Base-by-base conservation (phyloP, 2,888 invertebrate genomes). In the Hylaea fasciaria region DNA sequence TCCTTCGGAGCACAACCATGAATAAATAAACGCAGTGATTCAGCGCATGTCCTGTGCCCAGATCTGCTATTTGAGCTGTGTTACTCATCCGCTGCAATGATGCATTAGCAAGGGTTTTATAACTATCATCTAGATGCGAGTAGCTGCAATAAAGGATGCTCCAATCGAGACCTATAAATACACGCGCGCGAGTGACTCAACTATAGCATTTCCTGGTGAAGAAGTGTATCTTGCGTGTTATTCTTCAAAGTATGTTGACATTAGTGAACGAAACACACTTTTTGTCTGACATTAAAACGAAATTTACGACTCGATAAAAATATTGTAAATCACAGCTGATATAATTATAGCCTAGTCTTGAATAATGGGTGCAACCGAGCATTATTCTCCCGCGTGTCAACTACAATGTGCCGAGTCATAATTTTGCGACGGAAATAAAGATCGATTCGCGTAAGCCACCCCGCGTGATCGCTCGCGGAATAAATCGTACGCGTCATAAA, bases 1-100 rank as follows among this genome's bases (percentile, higher is more conserved):
- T 22, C 22, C 22, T 22, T 22, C 22, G 22, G 22, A n/a, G n/a
- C n/a, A 2, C 22, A 22, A 2, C 22, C 22, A 22, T 22, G 22
- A 5, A 22, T 32, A 32, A 2, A 32, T 32, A 9, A 9, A 32
- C 10, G 2, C 3, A 32, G 32, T 32, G 32, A 32, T 4, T 32
- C 32, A 32, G 37, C 37, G 37, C 17, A 37, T 11, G 39, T 51
- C 29, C 87, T 85, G 85, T 22, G 78, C 82, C 76, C 77, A 86
- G 87, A 87, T 76, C 69, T 43, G 80, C 80, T 84, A 83, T 86
- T 86, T 81, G 71, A 51, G 73, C 51, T 57, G 73, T 73, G 72
- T 87, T 82, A 85, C 85, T 89, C 87, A 86, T 63, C 72, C 51
- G 68, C 62, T 57, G 52, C 71, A 70, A 76, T 86, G 85, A 87